Conservation (phyloP, 1,140 invertebrate genomes). For the Vanessa tameamea region DNA sequence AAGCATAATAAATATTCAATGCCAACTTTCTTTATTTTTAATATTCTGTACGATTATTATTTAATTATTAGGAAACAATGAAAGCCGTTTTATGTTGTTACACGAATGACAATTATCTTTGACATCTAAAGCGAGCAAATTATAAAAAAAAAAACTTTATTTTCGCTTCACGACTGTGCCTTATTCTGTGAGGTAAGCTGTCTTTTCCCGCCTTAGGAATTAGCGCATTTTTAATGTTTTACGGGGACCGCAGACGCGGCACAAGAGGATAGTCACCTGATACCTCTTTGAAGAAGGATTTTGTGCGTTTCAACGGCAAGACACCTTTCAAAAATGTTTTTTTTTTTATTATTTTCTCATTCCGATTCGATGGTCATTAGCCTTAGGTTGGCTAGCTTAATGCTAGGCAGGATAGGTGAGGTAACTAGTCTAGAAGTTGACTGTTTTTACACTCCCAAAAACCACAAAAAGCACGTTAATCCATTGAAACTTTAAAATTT, state of each 20-base stretch:
- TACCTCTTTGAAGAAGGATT: slow-evolving; percentile 24
- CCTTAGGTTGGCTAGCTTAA: too few relatives aligned
- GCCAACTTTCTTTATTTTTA: too few relatives aligned
- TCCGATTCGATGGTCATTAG: too few relatives aligned
- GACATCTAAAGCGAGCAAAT: neutral
- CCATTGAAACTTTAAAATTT: too few relatives aligned
- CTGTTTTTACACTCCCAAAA: too few relatives aligned
- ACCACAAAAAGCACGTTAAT: too few relatives aligned
- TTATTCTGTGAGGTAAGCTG: slow-evolving; percentile 14
- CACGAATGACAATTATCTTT: neutral
- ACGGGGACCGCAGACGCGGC: slow-evolving; percentile 20
- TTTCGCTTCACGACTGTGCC: slow-evolving; percentile 3
- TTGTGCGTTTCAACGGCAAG: slow-evolving; percentile 14
- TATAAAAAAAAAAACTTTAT: slow-evolving; percentile 10
- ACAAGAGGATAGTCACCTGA: slow-evolving; percentile 35
- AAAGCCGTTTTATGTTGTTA: too few relatives aligned
- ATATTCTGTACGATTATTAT: too few relatives aligned
- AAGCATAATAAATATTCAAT: too few relatives aligned
- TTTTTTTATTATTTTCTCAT: neutral
- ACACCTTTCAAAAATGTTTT: neutral
- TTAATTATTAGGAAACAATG: too few relatives aligned
- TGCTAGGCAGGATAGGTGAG: too few relatives aligned
- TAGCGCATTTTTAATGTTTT: slow-evolving; percentile 38
- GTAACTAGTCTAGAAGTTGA: too few relatives aligned
- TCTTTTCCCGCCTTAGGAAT: slow-evolving; percentile 33